Evolutionary conservation across 2,888 invertebrate species (phyloP), one percentile per base, ranked within the genome.

Genomic region (Emmelina monodactyla): DNA sequence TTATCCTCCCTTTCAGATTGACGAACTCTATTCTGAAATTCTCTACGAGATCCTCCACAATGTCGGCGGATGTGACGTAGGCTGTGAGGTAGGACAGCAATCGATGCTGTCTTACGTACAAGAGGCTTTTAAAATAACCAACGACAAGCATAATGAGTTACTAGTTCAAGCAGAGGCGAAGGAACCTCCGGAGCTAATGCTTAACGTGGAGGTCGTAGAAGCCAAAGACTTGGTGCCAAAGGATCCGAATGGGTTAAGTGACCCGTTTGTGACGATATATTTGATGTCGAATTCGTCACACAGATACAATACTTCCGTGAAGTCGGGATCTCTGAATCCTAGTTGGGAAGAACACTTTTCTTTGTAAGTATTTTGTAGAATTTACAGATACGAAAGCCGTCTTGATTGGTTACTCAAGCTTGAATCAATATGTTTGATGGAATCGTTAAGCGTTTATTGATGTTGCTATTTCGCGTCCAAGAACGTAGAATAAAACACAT

Each of bases 341-440:
- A 71, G 86, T 11, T 98, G 98, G 98, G 96, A 97, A 65, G 98
- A 98, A 75, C 94, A 94, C 72, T 98, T 98, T 70, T 92, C 94
- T 57, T 84, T 98, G 94, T 94, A 81, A 88, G 92, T 71, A 52
- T 41, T 31, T 33, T 16, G 22, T 32, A 40, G 31, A 15, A 34
- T 36, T n/a, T n/a, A n/a, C n/a, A n/a, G n/a, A n/a, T n/a, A n/a
- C n/a, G n/a, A n/a, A n/a, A n/a, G n/a, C n/a, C n/a, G n/a, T n/a
- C n/a, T n/a, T n/a, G n/a, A n/a, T n/a, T n/a, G n/a, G n/a, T n/a
- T n/a, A n/a, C n/a, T n/a, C n/a, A n/a, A n/a, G n/a, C n/a, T n/a
- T n/a, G n/a, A n/a, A n/a, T n/a, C n/a, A n/a, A n/a, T n/a, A n/a
- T n/a, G n/a, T n/a, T n/a, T n/a, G n/a, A n/a, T n/a, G n/a, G n/a